phyloP scores from a whole-genome alignment of 2,113 vertebrate genomes.

The Piaya cayana region DNA sequence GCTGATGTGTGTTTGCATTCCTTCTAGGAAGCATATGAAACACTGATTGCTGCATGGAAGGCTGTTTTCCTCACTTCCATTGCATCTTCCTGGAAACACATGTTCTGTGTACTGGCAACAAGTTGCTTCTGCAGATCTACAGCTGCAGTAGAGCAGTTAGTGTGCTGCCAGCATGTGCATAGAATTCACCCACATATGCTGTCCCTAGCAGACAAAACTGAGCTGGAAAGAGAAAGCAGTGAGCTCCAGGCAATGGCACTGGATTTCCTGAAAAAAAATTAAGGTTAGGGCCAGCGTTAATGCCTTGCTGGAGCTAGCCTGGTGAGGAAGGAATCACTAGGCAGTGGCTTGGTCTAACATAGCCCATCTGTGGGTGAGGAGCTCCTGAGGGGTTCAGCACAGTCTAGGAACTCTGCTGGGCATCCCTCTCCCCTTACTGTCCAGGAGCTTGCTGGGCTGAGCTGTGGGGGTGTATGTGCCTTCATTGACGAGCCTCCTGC shows the following conservation, averaged over 20 bases:
- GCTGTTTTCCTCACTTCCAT: background rate
- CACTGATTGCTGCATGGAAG: background rate
- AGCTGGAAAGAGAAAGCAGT: background rate
- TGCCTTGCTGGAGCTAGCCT: background rate
- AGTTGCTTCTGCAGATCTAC: background rate
- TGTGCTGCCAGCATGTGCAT: background rate
- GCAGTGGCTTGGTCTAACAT: background rate
- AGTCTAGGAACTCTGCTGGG: background rate
- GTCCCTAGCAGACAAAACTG: background rate
- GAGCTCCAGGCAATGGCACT: background rate
- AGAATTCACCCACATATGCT: background rate
- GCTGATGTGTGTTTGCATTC: slow-evolving; percentile 9
- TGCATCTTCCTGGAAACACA: background rate
- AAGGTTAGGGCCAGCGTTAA: background rate
- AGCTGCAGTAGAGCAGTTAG: background rate
- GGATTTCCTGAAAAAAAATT: background rate
- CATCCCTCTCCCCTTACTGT: background rate
- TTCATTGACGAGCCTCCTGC: background rate
- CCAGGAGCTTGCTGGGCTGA: background rate
- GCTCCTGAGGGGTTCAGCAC: background rate
- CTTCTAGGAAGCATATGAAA: background rate
- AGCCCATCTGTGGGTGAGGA: background rate
- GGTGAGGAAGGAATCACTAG: background rate
- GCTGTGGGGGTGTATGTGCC: background rate
- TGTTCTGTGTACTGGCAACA: background rate